phyloP scores from a whole-genome alignment of 1,140 invertebrate species.

The Eciton burchellii region DNA sequence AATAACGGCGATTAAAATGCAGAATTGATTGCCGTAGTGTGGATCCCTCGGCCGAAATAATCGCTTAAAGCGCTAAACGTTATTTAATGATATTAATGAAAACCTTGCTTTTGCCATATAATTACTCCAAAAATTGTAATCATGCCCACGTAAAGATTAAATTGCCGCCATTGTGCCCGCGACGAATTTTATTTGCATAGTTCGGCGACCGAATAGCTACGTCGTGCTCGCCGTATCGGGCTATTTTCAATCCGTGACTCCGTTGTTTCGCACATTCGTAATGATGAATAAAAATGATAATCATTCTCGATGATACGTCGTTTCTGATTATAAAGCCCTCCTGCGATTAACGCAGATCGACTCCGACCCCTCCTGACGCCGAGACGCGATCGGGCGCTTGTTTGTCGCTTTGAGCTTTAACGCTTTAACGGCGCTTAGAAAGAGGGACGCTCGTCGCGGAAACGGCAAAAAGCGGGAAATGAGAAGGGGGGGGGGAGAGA shows the following conservation, averaged over 20 bases:
- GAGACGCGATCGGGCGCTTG: too few relatives aligned
- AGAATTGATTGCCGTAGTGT: slow-evolving; percentile 11
- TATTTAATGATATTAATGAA: slow-evolving; percentile 53
- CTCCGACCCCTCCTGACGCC: too few relatives aligned
- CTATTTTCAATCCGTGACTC: slow-evolving; percentile 9
- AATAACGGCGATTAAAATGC: slow-evolving; percentile 35
- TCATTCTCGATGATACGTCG: slow-evolving; percentile 1
- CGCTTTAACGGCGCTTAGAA: slow-evolving; percentile 68
- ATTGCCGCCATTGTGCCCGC: slow-evolving; percentile 8
- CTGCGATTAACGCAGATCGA: slow-evolving; percentile 50
- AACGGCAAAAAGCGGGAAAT: slow-evolving; percentile 38
- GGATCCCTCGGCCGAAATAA: slow-evolving; percentile 30
- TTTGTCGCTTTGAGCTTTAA: slow-evolving; percentile 72
- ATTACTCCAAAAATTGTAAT: slow-evolving; percentile 34
- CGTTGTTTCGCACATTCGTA: background rate
- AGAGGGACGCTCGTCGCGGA: slow-evolving; percentile 60
- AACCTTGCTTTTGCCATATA: slow-evolving; percentile 16
- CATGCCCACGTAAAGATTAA: slow-evolving; percentile 26
- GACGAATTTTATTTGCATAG: background rate
- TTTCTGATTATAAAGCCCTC: slow-evolving; percentile 60
- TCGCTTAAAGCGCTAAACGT: slow-evolving; percentile 31
- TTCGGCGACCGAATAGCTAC: slow-evolving; percentile 32
- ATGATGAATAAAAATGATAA: slow-evolving; percentile 49
- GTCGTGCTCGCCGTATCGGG: slow-evolving; percentile 21
- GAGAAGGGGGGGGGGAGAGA: slow-evolving; percentile 54